A percentile compares a stretch with the other conserved stretches of the same genome.
Evolutionary conservation across 1,140 invertebrate genomes (phyloP).

Genomic region (Sesamia nonagrioides): DNA sequence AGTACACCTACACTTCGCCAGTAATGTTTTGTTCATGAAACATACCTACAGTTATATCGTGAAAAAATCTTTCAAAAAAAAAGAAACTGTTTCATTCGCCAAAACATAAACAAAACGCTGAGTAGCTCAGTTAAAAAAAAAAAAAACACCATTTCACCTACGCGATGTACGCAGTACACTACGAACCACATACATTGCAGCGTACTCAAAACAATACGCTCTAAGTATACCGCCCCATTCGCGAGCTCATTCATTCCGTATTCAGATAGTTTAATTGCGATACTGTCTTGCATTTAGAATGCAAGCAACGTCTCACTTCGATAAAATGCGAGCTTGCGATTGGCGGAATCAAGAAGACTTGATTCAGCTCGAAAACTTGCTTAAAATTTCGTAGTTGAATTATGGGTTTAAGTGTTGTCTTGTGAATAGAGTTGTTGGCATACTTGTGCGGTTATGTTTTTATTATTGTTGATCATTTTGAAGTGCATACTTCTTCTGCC

Average conservation of each 20-base stretch:
- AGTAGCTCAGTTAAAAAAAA: background rate
- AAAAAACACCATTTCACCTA: background rate
- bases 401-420: constrained; percentile 31
- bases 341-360: constrained; percentile 41
- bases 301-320: constrained; percentile 61
- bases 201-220: constrained; percentile 42
- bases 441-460: background rate
- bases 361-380: constrained; percentile 43
- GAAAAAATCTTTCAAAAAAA: too few species aligned
- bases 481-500: too few species aligned
- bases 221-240: constrained; percentile 46
- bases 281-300: constrained; percentile 64
- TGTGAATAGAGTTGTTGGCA: constrained; percentile 4
- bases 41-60: too few species aligned
- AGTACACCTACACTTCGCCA: too few species aligned
- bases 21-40: too few species aligned
- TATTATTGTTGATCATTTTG: background rate
- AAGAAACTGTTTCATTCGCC: background rate
- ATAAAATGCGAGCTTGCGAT: constrained; percentile 44
- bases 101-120: background rate
- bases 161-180: too few species aligned
- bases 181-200: background rate
- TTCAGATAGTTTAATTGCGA: constrained; percentile 68
- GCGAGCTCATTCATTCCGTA: constrained; percentile 57
- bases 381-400: constrained; percentile 42